phyloP scores from a whole-genome alignment of 2,888 invertebrate species.

The Stenichneumon culpator region DNA sequence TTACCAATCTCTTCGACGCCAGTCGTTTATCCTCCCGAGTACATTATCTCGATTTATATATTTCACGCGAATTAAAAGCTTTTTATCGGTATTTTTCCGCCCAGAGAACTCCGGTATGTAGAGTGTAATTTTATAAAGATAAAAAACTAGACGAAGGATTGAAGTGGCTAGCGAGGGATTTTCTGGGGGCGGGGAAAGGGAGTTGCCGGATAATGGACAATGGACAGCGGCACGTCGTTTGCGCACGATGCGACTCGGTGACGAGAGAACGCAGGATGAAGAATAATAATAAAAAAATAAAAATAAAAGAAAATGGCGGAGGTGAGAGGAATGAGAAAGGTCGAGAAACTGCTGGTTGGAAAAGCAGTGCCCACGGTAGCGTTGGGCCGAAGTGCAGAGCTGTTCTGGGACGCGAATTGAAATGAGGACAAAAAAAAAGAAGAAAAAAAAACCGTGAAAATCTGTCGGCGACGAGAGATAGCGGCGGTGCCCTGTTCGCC shows the following conservation, averaged over 20 bases:
- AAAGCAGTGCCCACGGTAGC: background rate
- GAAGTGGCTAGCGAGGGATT: background rate
- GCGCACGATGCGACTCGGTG: constrained; percentile 52
- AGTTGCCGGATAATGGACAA: constrained; percentile 47
- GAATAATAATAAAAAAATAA: constrained; percentile 37
- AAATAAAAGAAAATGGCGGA: background rate
- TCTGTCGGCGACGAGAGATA: constrained; percentile 43
- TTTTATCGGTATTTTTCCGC: constrained; percentile 11
- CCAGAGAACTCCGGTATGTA: background rate
- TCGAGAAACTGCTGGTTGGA: constrained; percentile 36
- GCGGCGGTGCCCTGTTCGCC: constrained; percentile 8
- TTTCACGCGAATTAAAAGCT: constrained; percentile 32
- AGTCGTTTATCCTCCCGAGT: background rate
- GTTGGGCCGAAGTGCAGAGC: constrained; percentile 1
- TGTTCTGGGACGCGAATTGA: constrained; percentile 46
- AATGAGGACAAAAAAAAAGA: constrained; percentile 37
- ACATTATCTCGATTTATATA: background rate
- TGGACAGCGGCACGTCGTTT: constrained; percentile 47
- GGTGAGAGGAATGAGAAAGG: constrained; percentile 10
- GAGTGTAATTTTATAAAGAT: constrained; percentile 33
- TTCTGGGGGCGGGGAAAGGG: background rate
- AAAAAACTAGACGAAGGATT: constrained; percentile 1
- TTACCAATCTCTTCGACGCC: background rate
- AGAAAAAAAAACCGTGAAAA: constrained; percentile 38
- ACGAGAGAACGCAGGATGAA: constrained; percentile 31